Evolutionary conservation across 1,140 invertebrate species (phyloP).

Genomic region (Hormaphis cornu): DNA sequence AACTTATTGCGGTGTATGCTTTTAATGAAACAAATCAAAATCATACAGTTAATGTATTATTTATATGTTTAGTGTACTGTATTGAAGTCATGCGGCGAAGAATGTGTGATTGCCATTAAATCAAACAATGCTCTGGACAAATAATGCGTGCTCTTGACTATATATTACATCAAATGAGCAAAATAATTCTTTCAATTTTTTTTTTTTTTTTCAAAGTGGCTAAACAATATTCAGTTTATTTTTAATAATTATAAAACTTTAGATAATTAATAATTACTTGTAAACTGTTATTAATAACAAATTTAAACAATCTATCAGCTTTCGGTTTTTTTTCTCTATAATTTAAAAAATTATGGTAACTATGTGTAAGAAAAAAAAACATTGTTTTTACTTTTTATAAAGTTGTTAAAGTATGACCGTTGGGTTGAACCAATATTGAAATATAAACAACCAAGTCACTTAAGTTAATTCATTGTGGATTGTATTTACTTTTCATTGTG

Average conservation of each 20-base stretch:
- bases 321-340: constrained; percentile 12
- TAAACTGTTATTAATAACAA: constrained; percentile 20
- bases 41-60: not conserved
- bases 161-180: not conserved
- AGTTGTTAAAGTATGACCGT: constrained; percentile 13
- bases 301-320: not conserved
- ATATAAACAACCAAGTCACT: constrained; percentile 26
- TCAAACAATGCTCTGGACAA: constrained; percentile 86
- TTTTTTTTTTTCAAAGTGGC: constrained; percentile 23
- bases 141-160: constrained; percentile 48
- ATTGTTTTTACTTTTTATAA: constrained; percentile 25
- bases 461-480: not conserved
- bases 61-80: constrained; percentile 64
- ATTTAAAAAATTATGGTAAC: constrained; percentile 6
- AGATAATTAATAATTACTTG: constrained; percentile 6
- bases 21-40: not conserved
- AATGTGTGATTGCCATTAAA: constrained; percentile 88
- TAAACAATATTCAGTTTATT: constrained; percentile 7
- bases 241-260: not conserved
- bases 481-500: constrained; percentile 4
- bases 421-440: constrained; percentile 22
- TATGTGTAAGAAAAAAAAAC: constrained; percentile 19
- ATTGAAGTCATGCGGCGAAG: constrained; percentile 81
- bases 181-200: constrained; percentile 15
- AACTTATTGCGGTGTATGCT: not conserved